Percentiles rank a stretch among this genome's conserved stretches.
Conservation (phyloP, 2,888 invertebrate species). For the Amphipoea lucens region DNA sequence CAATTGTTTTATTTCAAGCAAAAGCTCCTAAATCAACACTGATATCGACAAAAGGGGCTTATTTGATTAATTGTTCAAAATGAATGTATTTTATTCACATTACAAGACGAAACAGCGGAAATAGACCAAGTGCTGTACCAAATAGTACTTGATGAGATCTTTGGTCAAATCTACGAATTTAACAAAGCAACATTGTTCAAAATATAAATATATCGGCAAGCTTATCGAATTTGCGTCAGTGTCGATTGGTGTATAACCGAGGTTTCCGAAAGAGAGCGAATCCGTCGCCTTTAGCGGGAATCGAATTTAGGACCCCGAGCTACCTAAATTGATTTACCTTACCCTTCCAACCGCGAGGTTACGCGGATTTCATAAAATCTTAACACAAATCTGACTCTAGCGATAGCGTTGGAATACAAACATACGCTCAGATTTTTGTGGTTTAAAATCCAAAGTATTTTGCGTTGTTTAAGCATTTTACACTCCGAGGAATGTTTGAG, state of each 20-base stretch:
- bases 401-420: slow-evolving; percentile 56
- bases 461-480: not conserved
- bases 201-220: slow-evolving; percentile 74
- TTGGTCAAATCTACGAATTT: not conserved
- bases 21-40: slow-evolving; percentile 38
- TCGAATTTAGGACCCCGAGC: slow-evolving; percentile 87
- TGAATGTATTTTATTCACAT: not conserved
- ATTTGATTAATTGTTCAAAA: not conserved
- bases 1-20: slow-evolving; percentile 36
- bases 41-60: slow-evolving; percentile 2
- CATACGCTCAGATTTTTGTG: slow-evolving; percentile 7
- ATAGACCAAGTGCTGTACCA: not conserved
- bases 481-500: not conserved
- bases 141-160: not conserved
- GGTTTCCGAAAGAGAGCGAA: slow-evolving; percentile 79
- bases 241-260: slow-evolving; percentile 79
- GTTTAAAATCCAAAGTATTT: not conserved
- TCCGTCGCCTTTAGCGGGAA: slow-evolving; percentile 82
- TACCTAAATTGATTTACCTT: slow-evolving; percentile 87
- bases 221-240: slow-evolving; percentile 83
- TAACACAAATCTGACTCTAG: slow-evolving; percentile 66
- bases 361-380: slow-evolving; percentile 76
- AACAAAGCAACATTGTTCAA: slow-evolving; percentile 25
- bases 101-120: not conserved
- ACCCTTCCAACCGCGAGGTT: slow-evolving; percentile 77